Evolutionary conservation across 1,140 invertebrate species (phyloP), one percentile per base, ranked within the genome.

Genomic region (Ips nitidus): DNA sequence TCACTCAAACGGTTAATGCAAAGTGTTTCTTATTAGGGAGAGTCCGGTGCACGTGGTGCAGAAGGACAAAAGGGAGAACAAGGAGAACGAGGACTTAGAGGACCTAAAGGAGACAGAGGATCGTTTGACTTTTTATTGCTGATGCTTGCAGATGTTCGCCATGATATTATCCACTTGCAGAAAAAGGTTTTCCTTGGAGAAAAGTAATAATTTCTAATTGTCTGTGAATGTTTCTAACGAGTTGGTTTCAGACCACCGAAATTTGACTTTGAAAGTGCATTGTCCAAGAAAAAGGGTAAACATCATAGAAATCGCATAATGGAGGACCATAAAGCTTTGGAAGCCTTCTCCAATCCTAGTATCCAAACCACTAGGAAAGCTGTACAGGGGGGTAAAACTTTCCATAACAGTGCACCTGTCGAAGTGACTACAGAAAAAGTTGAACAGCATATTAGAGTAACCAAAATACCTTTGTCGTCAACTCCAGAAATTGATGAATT

Each of bases 121-220:
- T 86, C 85, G 7, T 80, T 88, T 52, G 87, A 89, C 73, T 84
- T 88, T 53, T 80, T 89, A 70, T 78, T 88, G 43, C 79, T 89
- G 2, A 76, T 89, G 62, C 73, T 89, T 41, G 87, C 87, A 2
- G 87, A 89, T 74, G 76, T 89, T 1, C 80, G 85, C 64, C 85
- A 87, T 73, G 87, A 88, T 75, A 85, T 89, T 68, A 81, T 83
- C 41, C 84, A 86, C 68, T 77, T 89, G 41, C 87, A 88, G 74
- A 81, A 82, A 40, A 83, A 80, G 75, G 85, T 89, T 7, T 89
- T 86, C 70, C 79, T 82, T 43, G 83, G 83, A 2, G 84, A 86
- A 78, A 80, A 76, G 86, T 87, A 78, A 82, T 52, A 41, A 56
- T 60, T 57, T 68, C 45, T 36, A 55, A 38, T 22, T 22, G 22